Evolutionary conservation across 2,888 invertebrate genomes (phyloP), one percentile per base, ranked within the genome.

Genomic region (Odontocolon sp.): DNA sequence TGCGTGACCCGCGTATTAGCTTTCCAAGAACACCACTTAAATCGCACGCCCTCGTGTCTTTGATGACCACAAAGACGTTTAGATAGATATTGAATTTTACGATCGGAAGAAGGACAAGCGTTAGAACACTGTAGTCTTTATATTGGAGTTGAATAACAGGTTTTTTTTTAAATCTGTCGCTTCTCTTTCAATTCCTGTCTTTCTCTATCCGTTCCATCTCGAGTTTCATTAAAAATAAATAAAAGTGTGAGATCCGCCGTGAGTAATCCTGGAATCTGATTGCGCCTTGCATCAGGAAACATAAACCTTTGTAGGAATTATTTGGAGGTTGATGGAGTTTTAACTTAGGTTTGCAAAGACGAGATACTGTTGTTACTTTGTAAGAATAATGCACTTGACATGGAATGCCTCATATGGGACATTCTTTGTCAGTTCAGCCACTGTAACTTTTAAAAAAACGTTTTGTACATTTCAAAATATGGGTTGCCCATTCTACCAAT

Each of bases 21-120:
- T 68, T 71, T 79, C 68, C 61, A 16, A 56, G 79, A 73, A 76
- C 26, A 70, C 33, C 50, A 50, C 56, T 71, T 33, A 63, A 68
- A 21, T n/a, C 56, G 33, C 66, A n/a, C 64, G 4, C 28, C 59
- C 56, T 61, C 33, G 36, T 36, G 54, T 38, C 45, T 38, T n/a
- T 33, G 45, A 38, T 18, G 36, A 26, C 33, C 3, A n/a, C n/a
- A n/a, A n/a, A n/a, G n/a, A 45, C 40, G 9, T 54, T 31, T 11
- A 66, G 64, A 47, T 40, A 45, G 42, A 72, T 40, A 59, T 72
- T 26, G 26, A 54, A 11, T 69, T 72, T 69, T 66, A 77, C 72
- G 77, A 77, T 66, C 45, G 31, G 57, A 64, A 69, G 36, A 59
- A 54, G 16, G 56, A 63, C 67, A 42, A 56, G 33, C 18, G 45